A percentile compares a stretch with the other conserved stretches of the same genome.
These are phyloP conservation scores for Hyperopisus bebe DNA, from an alignment of 2,113 vertebrate genomes.

Conservation along the genomic window DNA sequence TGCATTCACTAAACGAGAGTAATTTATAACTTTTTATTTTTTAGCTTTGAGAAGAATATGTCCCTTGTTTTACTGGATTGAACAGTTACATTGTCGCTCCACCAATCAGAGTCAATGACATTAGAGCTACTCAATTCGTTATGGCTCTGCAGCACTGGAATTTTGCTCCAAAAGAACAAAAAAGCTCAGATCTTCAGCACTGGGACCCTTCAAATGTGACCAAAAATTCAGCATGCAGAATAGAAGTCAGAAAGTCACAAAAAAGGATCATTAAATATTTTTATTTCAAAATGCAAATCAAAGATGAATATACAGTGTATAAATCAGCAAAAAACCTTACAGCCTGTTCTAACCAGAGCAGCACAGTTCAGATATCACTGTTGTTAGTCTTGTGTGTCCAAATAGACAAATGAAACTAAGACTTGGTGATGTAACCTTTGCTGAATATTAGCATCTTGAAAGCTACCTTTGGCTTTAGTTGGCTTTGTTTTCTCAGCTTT, in stretches of 20 bases:
- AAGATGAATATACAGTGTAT: neutral
- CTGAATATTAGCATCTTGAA: neutral
- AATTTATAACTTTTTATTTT: neutral
- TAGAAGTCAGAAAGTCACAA: neutral
- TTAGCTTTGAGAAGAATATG: neutral
- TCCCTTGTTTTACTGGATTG: neutral
- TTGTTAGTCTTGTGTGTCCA: neutral
- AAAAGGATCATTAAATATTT: neutral
- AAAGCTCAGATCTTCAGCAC: neutral
- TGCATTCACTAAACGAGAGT: neutral
- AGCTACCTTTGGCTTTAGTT: neutral
- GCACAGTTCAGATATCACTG: neutral
- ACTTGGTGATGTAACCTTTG: neutral
- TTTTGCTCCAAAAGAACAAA: neutral
- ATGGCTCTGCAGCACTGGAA: neutral
- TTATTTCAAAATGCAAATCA: neutral
- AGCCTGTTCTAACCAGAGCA: neutral
- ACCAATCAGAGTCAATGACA: neutral
- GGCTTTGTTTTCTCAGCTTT: slow-evolving; percentile 15
- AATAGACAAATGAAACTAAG: neutral
- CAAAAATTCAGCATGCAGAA: neutral
- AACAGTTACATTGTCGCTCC: neutral
- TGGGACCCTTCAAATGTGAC: neutral
- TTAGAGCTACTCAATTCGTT: neutral
- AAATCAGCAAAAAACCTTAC: neutral